Percentiles rank a stretch among this genome's conserved stretches.
phyloP scores from a whole-genome alignment of 2,797 vertebrate genomes.

The Lacerta agilis region DNA sequence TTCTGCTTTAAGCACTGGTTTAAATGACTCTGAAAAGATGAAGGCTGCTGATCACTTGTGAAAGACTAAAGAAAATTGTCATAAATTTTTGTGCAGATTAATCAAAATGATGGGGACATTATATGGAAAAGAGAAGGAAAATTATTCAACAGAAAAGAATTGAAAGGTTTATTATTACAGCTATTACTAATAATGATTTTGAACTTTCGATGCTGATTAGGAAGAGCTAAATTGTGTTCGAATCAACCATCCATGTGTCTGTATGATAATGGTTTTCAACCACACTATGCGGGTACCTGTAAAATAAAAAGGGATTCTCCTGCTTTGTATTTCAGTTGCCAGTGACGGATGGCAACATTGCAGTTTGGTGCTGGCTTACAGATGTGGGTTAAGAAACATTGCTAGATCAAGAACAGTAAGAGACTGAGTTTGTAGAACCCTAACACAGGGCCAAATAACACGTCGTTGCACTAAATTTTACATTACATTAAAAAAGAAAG shows the following conservation, averaged over 20 bases:
- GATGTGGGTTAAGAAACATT: background rate
- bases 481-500: background rate
- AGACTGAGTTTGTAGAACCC: too few relatives aligned
- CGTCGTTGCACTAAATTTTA: too few relatives aligned
- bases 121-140: conserved; percentile 25
- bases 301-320: background rate
- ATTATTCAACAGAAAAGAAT: conserved; percentile 30
- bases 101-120: conserved; percentile 3
- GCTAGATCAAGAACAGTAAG: too few relatives aligned
- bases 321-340: background rate
- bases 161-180: background rate
- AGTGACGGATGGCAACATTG: background rate
- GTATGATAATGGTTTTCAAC: background rate
- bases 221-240: background rate
- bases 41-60: background rate
- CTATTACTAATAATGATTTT: background rate
- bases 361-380: background rate
- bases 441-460: too few relatives aligned
- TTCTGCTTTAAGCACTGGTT: background rate
- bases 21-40: conserved; percentile 9
- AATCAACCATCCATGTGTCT: background rate
- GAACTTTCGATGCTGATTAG: background rate
- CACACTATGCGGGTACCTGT: background rate
- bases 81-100: background rate
- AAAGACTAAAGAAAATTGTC: background rate